phyloP scores from a whole-genome alignment of 2,888 invertebrate species.

The Mylabris sibirica region DNA sequence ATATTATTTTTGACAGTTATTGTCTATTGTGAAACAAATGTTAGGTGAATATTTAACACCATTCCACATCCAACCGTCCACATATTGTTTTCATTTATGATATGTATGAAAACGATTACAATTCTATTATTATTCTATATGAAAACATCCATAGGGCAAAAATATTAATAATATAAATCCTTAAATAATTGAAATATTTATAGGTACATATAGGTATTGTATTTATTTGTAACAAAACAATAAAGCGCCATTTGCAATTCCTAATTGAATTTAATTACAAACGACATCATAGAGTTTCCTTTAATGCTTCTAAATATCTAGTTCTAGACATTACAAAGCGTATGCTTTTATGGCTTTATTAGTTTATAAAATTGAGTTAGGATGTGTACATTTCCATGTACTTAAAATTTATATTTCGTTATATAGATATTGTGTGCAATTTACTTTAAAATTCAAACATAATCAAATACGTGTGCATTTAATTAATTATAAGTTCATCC shows the following conservation, averaged over 20 bases:
- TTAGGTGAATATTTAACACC: not conserved
- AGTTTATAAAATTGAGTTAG: conserved; percentile 2
- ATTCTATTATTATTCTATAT: not conserved
- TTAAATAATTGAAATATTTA: not conserved
- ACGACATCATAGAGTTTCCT: conserved; percentile 10
- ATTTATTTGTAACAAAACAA: not conserved
- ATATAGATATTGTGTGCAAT: not conserved
- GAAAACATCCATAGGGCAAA: not conserved
- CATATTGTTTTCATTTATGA: not conserved
- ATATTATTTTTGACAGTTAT: conserved; percentile 11
- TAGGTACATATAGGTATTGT: no score
- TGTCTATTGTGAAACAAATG: not conserved
- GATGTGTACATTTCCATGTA: not conserved
- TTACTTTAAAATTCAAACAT: not conserved
- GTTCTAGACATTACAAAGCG: not conserved
- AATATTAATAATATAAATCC: not conserved
- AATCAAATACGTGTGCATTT: not conserved
- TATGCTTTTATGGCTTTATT: conserved; percentile 13
- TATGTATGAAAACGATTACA: not conserved
- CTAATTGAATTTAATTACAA: conserved; percentile 4
- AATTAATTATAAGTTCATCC: not conserved
- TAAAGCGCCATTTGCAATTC: not conserved
- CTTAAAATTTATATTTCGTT: conserved; percentile 3
- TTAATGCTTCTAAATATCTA: conserved; percentile 8
- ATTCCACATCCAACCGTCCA: not conserved